Evolutionary conservation across 2,113 vertebrate genomes (phyloP).

Genomic region (Gulo gulo): DNA sequence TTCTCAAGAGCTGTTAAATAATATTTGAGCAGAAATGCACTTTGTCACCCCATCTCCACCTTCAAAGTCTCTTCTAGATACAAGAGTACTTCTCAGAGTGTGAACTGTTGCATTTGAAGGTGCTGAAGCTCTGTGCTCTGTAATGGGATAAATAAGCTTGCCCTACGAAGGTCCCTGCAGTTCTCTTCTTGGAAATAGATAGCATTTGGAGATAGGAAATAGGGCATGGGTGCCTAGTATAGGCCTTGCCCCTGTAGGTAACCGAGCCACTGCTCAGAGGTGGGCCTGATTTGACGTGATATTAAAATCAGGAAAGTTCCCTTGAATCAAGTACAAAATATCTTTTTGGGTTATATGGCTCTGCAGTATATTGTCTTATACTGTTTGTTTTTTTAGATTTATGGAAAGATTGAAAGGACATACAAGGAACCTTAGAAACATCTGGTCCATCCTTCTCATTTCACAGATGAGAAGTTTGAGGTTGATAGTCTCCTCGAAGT

Average conservation of each 20-base stretch:
- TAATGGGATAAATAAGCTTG: not conserved
- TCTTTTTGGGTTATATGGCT: not conserved
- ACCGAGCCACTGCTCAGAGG: not conserved
- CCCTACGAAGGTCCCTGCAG: not conserved
- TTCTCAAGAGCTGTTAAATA: not conserved
- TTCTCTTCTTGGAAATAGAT: not conserved
- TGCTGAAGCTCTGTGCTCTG: not conserved
- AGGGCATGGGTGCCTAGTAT: not conserved
- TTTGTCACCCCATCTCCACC: not conserved
- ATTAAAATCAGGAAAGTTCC: not conserved
- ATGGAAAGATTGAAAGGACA: not conserved
- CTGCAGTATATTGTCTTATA: not conserved
- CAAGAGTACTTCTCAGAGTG: not conserved
- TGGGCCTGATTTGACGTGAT: not conserved
- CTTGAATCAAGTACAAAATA: not conserved
- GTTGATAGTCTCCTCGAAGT: not conserved
- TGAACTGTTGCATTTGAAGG: not conserved
- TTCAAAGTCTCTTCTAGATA: not conserved
- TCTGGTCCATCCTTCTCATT: not conserved
- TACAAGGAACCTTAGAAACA: not conserved
- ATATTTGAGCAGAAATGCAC: not conserved
- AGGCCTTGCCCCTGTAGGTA: not conserved
- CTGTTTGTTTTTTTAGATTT: constrained; percentile 3
- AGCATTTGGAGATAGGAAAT: not conserved
- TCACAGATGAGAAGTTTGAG: not conserved